Evolutionary conservation across 1,140 invertebrate genomes (phyloP), one percentile per base, ranked within the genome.

Genomic region (Drosophila tani): DNA sequence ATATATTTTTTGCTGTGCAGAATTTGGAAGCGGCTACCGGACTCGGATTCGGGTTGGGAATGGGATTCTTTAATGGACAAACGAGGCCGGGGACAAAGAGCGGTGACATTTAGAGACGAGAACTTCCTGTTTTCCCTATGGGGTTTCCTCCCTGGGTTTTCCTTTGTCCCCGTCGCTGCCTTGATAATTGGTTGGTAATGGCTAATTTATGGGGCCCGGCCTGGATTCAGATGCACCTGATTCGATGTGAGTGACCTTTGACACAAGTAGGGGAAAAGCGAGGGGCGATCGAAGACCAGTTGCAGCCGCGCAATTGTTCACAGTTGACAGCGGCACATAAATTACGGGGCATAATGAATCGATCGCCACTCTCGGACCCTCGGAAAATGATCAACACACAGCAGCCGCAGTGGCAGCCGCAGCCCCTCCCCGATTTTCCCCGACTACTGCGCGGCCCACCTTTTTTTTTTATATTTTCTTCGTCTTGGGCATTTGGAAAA

Each of bases 261-360:
- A 43, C 69, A 60, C 73, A 46, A 27, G 29, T 15, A 60, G 35
- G 40, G 24, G 24, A 38, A 63, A 62, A 24, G 17, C 41, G 50
- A 47, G 45, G 53, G 60, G 60, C 82, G 74, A 83, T 74, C 73
- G 76, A 87, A 86, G 84, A 86, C 83, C 83, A 86, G 83, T 88
- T 86, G 83, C 83, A 86, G 83, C 76, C 80, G 75, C 80, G 70
- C 83, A 87, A 86, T 86, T 87, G 83, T 86, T 80, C 46, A 55
- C 75, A 74, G 51, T 56, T 83, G 83, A 88, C 83, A 86, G 84
- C 60, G 49, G 51, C 71, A 45, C 84, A 86, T 88, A 86, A 86
- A 86, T 86, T 80, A 87, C 79, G 40, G 12, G 17, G 43, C 71
- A 79, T 83, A 86, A 88, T 86, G 84, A 87, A 88, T 86, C 82